Percentiles rank a stretch among this genome's conserved stretches.
These are phyloP conservation scores for Poecilus cupreus DNA, from an alignment of 2,888 invertebrate species.

Conservation along the genomic window DNA sequence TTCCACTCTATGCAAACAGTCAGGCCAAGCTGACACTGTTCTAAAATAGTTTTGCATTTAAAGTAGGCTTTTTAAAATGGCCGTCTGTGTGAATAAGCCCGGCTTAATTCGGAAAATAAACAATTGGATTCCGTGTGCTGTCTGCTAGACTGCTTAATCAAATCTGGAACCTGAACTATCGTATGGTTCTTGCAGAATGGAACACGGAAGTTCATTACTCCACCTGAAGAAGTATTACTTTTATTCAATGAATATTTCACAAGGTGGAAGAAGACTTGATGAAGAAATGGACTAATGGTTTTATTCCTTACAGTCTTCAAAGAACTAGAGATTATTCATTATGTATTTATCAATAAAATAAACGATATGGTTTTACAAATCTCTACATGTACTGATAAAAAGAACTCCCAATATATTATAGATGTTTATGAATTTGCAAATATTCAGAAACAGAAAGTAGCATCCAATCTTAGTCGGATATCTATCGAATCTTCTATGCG, in stretches of 20 bases:
- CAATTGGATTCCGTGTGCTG: slow-evolving; percentile 6
- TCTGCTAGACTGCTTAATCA: slow-evolving; percentile 2
- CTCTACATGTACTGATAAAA: no score
- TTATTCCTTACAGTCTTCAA: no score
- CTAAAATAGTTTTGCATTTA: slow-evolving; percentile 49
- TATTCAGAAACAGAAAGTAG: no score
- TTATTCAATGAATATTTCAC: slow-evolving; percentile 11
- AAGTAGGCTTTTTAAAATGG: slow-evolving; percentile 44
- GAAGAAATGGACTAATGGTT: not conserved
- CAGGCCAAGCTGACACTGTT: slow-evolving; percentile 23
- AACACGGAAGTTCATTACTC: not conserved
- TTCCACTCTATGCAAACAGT: slow-evolving; percentile 32
- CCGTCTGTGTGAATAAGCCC: slow-evolving; percentile 19
- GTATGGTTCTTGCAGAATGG: not conserved
- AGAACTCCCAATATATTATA: no score
- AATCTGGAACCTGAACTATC: slow-evolving; percentile 20
- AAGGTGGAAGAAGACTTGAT: not conserved
- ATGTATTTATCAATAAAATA: no score
- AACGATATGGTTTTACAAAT: no score
- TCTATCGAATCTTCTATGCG: no score
- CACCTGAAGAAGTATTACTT: not conserved
- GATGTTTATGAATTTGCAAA: no score
- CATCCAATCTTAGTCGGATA: no score
- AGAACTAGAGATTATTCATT: no score
- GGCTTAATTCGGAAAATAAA: slow-evolving; percentile 30